These are phyloP conservation scores for Pediacus dermestoides DNA, from an alignment of 2,888 invertebrate species.

Conservation along the genomic window DNA sequence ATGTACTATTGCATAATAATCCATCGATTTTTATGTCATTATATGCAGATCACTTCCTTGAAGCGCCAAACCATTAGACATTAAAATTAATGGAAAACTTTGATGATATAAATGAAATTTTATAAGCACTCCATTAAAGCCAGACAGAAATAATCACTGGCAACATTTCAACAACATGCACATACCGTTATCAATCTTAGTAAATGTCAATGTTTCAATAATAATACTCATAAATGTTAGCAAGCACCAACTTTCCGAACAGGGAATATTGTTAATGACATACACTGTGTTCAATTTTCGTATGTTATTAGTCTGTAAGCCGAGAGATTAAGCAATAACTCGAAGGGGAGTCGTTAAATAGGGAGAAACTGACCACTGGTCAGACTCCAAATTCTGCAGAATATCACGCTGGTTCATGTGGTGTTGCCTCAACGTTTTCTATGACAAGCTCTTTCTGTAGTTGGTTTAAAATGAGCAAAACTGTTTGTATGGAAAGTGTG, in stretches of 20 bases:
- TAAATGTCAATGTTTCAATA: constrained; percentile 36
- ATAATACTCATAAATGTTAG: constrained; percentile 33
- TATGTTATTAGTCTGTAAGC: constrained; percentile 45
- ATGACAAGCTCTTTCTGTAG: constrained; percentile 1
- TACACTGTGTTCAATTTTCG: constrained; percentile 31
- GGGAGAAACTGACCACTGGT: constrained; percentile 46
- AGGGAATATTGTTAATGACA: constrained; percentile 43
- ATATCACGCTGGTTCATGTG: constrained; percentile 20
- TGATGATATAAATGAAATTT: no score
- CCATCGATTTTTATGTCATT: no score
- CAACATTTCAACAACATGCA: no score
- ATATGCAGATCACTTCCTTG: no score
- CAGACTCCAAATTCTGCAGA: constrained; percentile 36
- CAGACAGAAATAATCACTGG: no score
- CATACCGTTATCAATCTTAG: constrained; percentile 37
- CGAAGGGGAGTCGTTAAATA: constrained; percentile 43
- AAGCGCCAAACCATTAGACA: no score
- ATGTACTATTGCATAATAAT: no score
- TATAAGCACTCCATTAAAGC: no score
- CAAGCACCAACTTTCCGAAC: constrained; percentile 24
- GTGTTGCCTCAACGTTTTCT: neutral
- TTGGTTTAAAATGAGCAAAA: constrained; percentile 2
- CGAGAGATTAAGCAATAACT: constrained; percentile 50
- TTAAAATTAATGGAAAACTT: no score
- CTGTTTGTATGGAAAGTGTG: neutral